Evolutionary conservation across 2,113 vertebrate species (phyloP), one percentile per base, ranked within the genome.

Genomic region (Cyprinodon variegatus): DNA sequence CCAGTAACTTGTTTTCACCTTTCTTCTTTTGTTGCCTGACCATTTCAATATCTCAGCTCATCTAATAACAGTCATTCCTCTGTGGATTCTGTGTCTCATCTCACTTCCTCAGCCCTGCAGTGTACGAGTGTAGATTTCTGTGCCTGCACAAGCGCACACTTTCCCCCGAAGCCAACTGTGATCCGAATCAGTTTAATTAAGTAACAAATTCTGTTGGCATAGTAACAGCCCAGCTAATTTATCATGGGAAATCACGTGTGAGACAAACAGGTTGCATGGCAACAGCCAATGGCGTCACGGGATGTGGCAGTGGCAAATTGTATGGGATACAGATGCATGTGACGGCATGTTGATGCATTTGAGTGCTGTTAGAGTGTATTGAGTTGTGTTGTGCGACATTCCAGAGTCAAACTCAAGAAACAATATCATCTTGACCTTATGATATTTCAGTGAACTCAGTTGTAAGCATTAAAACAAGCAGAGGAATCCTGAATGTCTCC

Each of bases 151-250:
- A 39, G 59, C 38, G 46, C 40, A 45, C 64, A 46, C 41, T 45
- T 41, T 29, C 91, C 93, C 82, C 85, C 88, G 89, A 85, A 95
- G 94, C 94, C 95, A 95, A 94, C 96, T 96, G 92, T 80, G 94
- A 96, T 96, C 94, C 82, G 94, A 96, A 96, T 96, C 95, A 95
- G 95, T 96, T 96, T 96, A 96, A 98, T 98, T 96, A 97, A 96
- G 94, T 96, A 96, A 97, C 95, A 97, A 96, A 96, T 95, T 95
- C 93, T 95, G 97, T 98, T 96, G 96, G 96, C 96, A 97, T 96
- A 95, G 96, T 94, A 97, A 96, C 96, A 96, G 95, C 88, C 87
- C 88, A 93, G 93, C 95, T 96, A 96, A 97, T 97, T 95, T 95
- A 95, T 96, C 95, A 96, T 93, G 94, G 95, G 95, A 96, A 96